These are phyloP conservation scores for Drosophila fulvimacula DNA, from an alignment of 2,888 invertebrate genomes.

Conservation along the genomic window DNA sequence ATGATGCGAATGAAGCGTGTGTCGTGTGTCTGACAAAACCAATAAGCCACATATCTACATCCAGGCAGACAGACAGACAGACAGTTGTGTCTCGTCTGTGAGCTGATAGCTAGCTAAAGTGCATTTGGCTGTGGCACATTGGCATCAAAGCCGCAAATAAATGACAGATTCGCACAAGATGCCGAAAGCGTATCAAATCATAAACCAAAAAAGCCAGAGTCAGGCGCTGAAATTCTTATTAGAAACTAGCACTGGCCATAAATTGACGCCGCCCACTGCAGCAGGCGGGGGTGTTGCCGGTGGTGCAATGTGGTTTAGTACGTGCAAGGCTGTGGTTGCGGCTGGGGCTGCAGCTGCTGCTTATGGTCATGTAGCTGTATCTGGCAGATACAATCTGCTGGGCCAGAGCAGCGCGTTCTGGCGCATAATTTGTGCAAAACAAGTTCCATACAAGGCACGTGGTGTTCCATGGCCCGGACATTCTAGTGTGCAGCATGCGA, in stretches of 20 bases:
- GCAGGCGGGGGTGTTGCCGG: slow-evolving; percentile 15
- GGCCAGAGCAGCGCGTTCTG: slow-evolving; percentile 56
- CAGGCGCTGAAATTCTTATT: slow-evolving; percentile 60
- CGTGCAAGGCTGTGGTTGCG: slow-evolving; percentile 40
- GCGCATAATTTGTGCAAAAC: slow-evolving; percentile 70
- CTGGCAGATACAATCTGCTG: slow-evolving; percentile 71
- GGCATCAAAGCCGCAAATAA: slow-evolving; percentile 69
- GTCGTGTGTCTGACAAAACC: slow-evolving; percentile 52
- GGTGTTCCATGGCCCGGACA: no score
- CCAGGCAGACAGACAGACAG: background rate
- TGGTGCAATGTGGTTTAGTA: slow-evolving; percentile 22
- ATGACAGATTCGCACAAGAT: slow-evolving; percentile 66
- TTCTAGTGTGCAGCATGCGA: slow-evolving; percentile 39
- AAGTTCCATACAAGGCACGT: slow-evolving; percentile 58
- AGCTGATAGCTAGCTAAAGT: slow-evolving; percentile 62
- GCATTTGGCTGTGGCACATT: slow-evolving; percentile 68
- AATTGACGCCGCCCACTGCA: slow-evolving; percentile 61
- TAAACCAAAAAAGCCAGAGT: slow-evolving; percentile 31
- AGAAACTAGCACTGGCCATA: slow-evolving; percentile 65
- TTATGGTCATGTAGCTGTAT: slow-evolving; percentile 50
- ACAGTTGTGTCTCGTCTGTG: slow-evolving; percentile 11
- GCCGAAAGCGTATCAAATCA: slow-evolving; percentile 38
- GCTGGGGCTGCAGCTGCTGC: slow-evolving; percentile 27
- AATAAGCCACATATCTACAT: slow-evolving; percentile 60
- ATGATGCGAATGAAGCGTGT: slow-evolving; percentile 34